A percentile compares a stretch with the other conserved stretches of the same genome.
phyloP scores from a whole-genome alignment of 2,113 vertebrate species.

The Arizona elegans region DNA sequence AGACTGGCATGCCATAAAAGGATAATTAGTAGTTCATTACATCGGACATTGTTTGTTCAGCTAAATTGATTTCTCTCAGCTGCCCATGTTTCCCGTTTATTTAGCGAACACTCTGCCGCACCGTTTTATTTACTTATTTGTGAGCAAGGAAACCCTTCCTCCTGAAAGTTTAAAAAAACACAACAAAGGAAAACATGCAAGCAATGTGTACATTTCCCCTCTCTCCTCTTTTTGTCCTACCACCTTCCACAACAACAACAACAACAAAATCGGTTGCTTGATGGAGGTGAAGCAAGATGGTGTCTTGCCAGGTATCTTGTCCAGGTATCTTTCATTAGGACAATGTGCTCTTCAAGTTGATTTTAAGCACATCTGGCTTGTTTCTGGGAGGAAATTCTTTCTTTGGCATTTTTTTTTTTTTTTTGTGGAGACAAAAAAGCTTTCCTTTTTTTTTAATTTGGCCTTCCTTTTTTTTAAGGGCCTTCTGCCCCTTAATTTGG shows the following conservation, averaged over 20 bases:
- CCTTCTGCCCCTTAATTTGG: constrained; percentile 24
- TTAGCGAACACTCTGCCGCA: constrained; percentile 77
- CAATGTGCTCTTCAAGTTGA: constrained; percentile 24
- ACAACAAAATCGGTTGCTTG: constrained; percentile 10
- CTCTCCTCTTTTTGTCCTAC: constrained; percentile 52
- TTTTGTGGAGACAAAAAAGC: constrained; percentile 63
- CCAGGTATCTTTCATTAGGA: constrained; percentile 61
- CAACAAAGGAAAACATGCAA: neutral
- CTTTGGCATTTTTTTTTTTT: constrained; percentile 68
- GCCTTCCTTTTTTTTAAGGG: constrained; percentile 35
- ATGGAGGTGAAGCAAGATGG: constrained; percentile 66
- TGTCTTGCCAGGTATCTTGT: constrained; percentile 66
- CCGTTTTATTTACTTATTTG: constrained; percentile 69
- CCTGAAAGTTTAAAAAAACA: constrained; percentile 56
- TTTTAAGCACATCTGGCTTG: constrained; percentile 51
- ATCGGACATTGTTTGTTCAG: constrained; percentile 87
- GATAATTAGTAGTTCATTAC: constrained; percentile 90
- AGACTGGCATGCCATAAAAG: constrained; percentile 88
- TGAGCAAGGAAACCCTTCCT: constrained; percentile 79
- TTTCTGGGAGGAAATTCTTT: constrained; percentile 72
- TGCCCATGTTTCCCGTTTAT: constrained; percentile 85
- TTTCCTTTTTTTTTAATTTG: constrained; percentile 45
- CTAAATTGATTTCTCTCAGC: constrained; percentile 90
- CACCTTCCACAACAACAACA: constrained; percentile 62
- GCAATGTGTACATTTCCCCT: neutral